Conservation (phyloP, 2,113 vertebrate species). For the Lepisosteus osseus region DNA sequence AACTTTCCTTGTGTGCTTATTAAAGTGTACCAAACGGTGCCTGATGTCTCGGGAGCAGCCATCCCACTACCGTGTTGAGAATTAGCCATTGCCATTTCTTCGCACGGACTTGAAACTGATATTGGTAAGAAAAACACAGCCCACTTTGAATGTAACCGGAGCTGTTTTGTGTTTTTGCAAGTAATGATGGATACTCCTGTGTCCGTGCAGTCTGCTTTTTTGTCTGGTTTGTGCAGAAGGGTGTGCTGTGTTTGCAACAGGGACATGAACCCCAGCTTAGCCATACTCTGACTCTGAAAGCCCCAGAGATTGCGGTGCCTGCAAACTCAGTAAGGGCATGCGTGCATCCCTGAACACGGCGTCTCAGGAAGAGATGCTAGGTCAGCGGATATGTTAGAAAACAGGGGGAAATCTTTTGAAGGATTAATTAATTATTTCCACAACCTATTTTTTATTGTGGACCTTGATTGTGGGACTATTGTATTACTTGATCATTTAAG, state of each 20-base stretch:
- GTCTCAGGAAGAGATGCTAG: slow-evolving; percentile 22
- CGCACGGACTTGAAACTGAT: no score
- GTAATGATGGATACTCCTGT: background rate
- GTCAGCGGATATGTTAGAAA: slow-evolving; percentile 50
- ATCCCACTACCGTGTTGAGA: no score
- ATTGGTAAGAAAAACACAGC: no score
- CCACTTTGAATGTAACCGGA: no score
- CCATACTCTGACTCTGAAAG: no score
- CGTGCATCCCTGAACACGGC: background rate
- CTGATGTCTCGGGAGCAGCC: no score
- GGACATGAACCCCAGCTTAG: no score
- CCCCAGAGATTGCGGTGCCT: no score
- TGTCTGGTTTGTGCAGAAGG: background rate
- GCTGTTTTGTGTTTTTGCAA: slow-evolving; percentile 13
- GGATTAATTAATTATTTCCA: slow-evolving; percentile 41
- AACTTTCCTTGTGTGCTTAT: no score
- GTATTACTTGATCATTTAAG: slow-evolving; percentile 29
- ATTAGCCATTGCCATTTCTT: no score
- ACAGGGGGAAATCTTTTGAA: slow-evolving; percentile 42
- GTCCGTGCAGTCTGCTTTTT: slow-evolving; percentile 10
- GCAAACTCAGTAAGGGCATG: background rate
- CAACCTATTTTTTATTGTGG: background rate
- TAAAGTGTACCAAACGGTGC: no score
- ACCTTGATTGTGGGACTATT: slow-evolving; percentile 38
- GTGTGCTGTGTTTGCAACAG: no score